phyloP scores from a whole-genome alignment of 2,113 vertebrate species.

The Cariama cristata region DNA sequence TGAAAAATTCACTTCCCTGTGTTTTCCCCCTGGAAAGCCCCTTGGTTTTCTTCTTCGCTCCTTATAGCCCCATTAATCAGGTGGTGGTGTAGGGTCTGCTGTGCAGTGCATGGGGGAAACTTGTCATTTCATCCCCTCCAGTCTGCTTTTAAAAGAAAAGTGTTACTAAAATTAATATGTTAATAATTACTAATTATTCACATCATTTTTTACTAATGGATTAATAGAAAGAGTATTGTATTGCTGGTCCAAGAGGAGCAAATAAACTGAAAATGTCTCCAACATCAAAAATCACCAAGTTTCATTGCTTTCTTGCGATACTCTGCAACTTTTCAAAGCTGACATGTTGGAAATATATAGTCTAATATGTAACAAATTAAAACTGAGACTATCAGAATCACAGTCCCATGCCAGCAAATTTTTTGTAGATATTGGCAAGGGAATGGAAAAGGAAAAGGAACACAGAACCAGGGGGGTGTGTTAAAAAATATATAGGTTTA shows the following conservation, averaged over 20 bases:
- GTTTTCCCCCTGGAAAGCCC: neutral
- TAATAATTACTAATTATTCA: neutral
- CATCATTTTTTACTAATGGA: neutral
- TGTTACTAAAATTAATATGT: neutral
- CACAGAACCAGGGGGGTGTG: neutral
- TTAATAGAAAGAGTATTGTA: neutral
- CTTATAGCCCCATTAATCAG: neutral
- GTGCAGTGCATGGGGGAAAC: neutral
- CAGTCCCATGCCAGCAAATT: neutral
- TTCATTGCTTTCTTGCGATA: neutral
- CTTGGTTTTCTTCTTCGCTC: neutral
- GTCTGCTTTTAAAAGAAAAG: neutral
- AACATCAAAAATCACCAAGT: neutral
- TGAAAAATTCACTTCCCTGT: neutral
- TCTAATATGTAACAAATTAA: neutral
- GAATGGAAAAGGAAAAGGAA: neutral
- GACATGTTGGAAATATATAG: neutral
- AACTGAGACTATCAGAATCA: neutral
- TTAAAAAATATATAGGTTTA: neutral
- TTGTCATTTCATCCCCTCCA: neutral
- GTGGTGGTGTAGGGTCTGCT: neutral
- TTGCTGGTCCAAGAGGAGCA: neutral
- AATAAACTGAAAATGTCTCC: neutral
- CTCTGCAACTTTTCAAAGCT: neutral
- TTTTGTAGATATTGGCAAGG: neutral